Evolutionary conservation across 2,888 invertebrate genomes (phyloP), one percentile per base, ranked within the genome.

Genomic region (Pyrocoelia pectoralis): DNA sequence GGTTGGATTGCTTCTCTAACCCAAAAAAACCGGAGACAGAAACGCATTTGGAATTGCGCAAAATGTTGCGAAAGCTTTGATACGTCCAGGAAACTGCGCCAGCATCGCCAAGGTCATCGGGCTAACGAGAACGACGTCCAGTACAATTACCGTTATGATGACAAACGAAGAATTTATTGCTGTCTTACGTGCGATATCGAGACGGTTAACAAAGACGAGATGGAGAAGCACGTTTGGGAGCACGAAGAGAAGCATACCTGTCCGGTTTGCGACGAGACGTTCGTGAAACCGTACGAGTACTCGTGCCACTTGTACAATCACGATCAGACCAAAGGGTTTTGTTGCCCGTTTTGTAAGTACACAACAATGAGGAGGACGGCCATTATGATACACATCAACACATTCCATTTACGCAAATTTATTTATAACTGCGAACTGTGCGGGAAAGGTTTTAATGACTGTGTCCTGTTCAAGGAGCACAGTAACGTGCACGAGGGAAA

Each of bases 381-480:
- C 1, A 70, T 80, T 28, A 66, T 73, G 15, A 73, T 73, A 2
- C 80, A 80, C 64, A 73, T 79, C 2, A 78, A 80, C 54, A 71
- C 73, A n/a, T 74, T 73, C 13, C 80, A 80, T 62, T 70, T 77
- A 12, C 74, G 76, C 18, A 77, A 79, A 50, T 80, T 82, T 66
- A 82, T 82, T 60, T 85, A 84, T 74, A 81, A 82, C 61, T 86
- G 86, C 72, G 81, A 82, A 49, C 81, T 81, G 5, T 86, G 86
- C 72, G 82, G 83, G 58, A 85, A 85, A 74, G 85, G 85, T n/a
- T 86, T 85, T 66, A 84, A 84, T 77, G 84, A 84, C 71, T 79
- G 80, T 48, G 82, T 83, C 33, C 80, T 84, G 68, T 84, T 83
- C 58, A 82, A 83, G 70, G 85, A 85, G 64, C 86, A 87, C 74